Conservation (phyloP, 2,888 invertebrate species). For the Electrophaes corylata region DNA sequence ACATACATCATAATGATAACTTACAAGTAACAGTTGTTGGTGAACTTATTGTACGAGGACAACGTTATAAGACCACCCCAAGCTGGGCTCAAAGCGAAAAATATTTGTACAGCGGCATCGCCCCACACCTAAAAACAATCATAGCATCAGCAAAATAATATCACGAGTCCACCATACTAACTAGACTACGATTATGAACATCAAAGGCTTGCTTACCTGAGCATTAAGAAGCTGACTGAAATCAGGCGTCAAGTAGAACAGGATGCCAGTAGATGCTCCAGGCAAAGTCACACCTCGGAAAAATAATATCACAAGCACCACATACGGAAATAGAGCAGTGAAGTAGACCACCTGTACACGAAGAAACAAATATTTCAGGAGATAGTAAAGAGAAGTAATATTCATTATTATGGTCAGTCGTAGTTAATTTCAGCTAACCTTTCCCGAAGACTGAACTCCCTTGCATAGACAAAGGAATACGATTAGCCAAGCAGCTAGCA, state of each 20-base stretch:
- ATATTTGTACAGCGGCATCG: conserved; percentile 93
- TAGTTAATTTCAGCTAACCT: conserved; percentile 62
- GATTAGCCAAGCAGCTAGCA: conserved; percentile 91
- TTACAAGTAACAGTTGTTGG: conserved; percentile 92
- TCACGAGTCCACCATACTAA: neutral
- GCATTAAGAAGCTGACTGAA: conserved; percentile 89
- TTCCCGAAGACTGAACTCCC: conserved; percentile 92
- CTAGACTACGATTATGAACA: neutral
- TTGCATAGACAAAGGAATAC: conserved; percentile 91
- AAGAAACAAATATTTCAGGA: neutral
- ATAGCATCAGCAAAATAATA: neutral
- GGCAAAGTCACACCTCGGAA: conserved; percentile 91
- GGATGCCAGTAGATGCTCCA: conserved; percentile 90
- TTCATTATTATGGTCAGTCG: neutral
- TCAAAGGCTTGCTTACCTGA: conserved; percentile 69
- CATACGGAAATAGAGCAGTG: conserved; percentile 90
- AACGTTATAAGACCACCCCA: conserved; percentile 95
- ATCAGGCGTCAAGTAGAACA: conserved; percentile 91
- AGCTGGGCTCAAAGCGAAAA: conserved; percentile 93
- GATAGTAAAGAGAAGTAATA: neutral
- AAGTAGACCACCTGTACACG: conserved; percentile 87
- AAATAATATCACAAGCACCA: conserved; percentile 90
- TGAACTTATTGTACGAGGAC: conserved; percentile 93
- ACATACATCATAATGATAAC: conserved; percentile 41
- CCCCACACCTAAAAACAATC: conserved; percentile 87